Percentiles rank a stretch among this genome's conserved stretches.
Evolutionary conservation across 2,113 vertebrate species (phyloP).

Genomic region (Camelus dromedarius): DNA sequence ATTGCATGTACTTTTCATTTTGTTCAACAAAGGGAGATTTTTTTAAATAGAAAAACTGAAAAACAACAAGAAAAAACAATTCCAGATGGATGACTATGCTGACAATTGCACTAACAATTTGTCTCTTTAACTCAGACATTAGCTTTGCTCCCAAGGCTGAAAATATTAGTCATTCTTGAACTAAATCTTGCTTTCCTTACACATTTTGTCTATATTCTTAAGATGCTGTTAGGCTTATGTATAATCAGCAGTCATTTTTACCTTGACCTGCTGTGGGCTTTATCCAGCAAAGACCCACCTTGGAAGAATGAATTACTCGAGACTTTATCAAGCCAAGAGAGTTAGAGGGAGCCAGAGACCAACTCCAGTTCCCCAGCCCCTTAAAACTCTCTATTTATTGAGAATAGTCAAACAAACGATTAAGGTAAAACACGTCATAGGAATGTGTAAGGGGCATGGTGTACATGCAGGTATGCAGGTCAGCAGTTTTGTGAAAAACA

Average conservation of each 20-base stretch:
- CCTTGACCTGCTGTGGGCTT: neutral
- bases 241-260: conserved; percentile 54
- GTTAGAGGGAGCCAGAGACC: too few species aligned
- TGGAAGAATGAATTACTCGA: too few species aligned
- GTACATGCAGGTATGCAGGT: too few species aligned
- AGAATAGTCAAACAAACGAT: too few species aligned
- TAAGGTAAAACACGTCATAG: too few species aligned
- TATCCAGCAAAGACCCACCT: too few species aligned
- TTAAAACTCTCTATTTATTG: too few species aligned
- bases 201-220: conserved; percentile 46
- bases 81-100: conserved; percentile 62
- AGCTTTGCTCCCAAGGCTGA: conserved; percentile 56
- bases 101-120: conserved; percentile 54
- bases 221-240: neutral
- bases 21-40: conserved; percentile 14
- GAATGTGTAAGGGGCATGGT: too few species aligned
- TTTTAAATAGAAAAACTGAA: conserved; percentile 26
- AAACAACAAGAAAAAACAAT: conserved; percentile 33
- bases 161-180: conserved; percentile 68
- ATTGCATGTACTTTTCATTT: conserved; percentile 50
- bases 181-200: conserved; percentile 51
- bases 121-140: conserved; percentile 64
- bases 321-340: too few species aligned
- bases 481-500: too few species aligned
- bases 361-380: too few species aligned